Conservation (phyloP, 2,888 invertebrate species). For the Chymomyza fuscimana region DNA sequence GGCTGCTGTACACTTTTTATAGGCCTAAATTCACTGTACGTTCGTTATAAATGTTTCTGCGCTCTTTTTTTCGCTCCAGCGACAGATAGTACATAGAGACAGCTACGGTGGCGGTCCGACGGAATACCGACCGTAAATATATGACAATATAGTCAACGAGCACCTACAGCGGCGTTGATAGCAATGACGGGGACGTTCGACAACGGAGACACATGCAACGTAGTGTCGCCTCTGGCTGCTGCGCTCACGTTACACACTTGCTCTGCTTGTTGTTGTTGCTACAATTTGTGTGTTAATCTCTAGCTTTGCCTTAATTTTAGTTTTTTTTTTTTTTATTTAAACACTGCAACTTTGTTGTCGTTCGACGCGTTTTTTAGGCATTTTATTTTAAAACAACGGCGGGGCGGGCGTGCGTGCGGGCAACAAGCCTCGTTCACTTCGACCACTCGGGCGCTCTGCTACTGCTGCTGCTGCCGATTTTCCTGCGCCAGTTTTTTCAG, state of each 20-base stretch:
- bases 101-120: neutral
- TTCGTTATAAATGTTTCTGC: constrained; percentile 29
- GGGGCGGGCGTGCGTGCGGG: constrained; percentile 42
- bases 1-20: constrained; percentile 35
- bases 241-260: constrained; percentile 35
- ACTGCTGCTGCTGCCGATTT: constrained; percentile 38
- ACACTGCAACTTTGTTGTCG: constrained; percentile 48
- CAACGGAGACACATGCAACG: constrained; percentile 10
- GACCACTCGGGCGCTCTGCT: constrained; percentile 52
- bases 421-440: constrained; percentile 19
- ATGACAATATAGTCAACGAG: neutral
- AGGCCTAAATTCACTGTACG: constrained; percentile 20
- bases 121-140: neutral
- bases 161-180: neutral
- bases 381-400: constrained; percentile 28
- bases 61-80: neutral
- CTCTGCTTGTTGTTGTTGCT: constrained; percentile 21
- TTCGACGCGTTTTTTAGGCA: constrained; percentile 46
- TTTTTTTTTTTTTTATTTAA: constrained; percentile 33
- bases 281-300: constrained; percentile 18
- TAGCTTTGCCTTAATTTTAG: constrained; percentile 31
- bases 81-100: neutral
- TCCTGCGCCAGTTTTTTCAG: constrained; percentile 52
- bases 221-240: constrained; percentile 6
- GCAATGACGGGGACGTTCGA: constrained; percentile 4